Conservation (phyloP, 2,888 invertebrate species). For the Adineta ricciae region DNA sequence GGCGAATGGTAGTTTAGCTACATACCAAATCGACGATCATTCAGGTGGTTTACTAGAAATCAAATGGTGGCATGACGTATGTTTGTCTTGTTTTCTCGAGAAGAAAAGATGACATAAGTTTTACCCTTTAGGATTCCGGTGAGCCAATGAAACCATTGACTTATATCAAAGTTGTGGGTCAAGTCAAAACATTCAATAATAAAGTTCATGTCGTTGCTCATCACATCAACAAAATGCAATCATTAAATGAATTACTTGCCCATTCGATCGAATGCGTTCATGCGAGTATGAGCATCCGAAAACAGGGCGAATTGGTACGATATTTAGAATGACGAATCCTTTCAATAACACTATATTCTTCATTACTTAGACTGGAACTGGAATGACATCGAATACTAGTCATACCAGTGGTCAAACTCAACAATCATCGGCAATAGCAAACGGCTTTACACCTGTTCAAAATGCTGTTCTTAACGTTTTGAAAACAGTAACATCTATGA, state of each 20-base stretch:
- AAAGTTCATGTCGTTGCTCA: background rate
- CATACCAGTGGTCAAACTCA: background rate
- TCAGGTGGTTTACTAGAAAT: slow-evolving; percentile 3
- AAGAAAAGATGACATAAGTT: no score
- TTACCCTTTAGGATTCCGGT: background rate
- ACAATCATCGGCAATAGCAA: background rate
- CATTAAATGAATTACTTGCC: slow-evolving; percentile 59
- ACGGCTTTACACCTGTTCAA: background rate
- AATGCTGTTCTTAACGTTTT: slow-evolving; percentile 37
- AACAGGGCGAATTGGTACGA: background rate
- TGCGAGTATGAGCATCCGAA: slow-evolving; percentile 37
- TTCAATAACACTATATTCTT: background rate
- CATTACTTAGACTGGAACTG: background rate
- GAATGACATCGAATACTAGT: background rate
- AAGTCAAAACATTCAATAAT: background rate
- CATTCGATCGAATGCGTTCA: slow-evolving; percentile 64
- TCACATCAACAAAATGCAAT: background rate
- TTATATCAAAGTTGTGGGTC: background rate
- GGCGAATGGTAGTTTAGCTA: background rate
- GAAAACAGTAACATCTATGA: slow-evolving; percentile 38
- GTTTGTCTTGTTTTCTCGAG: no score
- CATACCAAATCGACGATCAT: background rate
- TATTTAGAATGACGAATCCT: background rate
- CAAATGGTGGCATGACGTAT: slow-evolving; percentile 1
- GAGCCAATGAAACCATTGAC: background rate